These are phyloP conservation scores for Scortum barcoo DNA, from an alignment of 2,113 vertebrate species.

Conservation along the genomic window DNA sequence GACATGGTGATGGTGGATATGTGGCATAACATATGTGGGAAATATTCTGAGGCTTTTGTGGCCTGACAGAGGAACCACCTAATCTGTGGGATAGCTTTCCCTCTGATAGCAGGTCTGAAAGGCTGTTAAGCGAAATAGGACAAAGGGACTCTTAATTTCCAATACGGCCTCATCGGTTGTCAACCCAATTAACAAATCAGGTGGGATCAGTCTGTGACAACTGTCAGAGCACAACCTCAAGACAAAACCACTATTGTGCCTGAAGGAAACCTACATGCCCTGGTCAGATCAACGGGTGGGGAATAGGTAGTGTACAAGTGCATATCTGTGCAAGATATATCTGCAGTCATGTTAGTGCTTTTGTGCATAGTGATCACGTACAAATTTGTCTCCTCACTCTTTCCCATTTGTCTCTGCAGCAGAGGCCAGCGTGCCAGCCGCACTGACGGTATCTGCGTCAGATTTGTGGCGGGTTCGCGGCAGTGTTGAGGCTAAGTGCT, in stretches of 20 bases:
- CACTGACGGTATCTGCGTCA: conserved; percentile 37
- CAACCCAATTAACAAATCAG: conserved; percentile 80
- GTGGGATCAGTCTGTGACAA: conserved; percentile 79
- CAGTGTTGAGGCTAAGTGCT: conserved; percentile 74
- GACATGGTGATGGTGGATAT: conserved; percentile 67
- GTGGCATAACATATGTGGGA: conserved; percentile 81
- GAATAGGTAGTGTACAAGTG: conserved; percentile 52
- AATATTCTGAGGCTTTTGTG: conserved; percentile 78
- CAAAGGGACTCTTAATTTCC: conserved; percentile 80
- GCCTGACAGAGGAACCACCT: conserved; percentile 67
- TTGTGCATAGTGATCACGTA: not conserved
- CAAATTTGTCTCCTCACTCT: not conserved
- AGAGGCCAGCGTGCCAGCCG: conserved; percentile 29
- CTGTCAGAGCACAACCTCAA: conserved; percentile 78
- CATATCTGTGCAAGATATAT: conserved; percentile 13
- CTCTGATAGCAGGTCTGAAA: conserved; percentile 75
- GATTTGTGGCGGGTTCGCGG: conserved; percentile 34
- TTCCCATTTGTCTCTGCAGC: not conserved
- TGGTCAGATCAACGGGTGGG: conserved; percentile 47
- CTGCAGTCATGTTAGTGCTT: not conserved
- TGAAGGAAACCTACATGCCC: conserved; percentile 71
- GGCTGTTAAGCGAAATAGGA: conserved; percentile 72
- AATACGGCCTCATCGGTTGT: conserved; percentile 77
- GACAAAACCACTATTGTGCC: conserved; percentile 77
- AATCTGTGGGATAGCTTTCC: conserved; percentile 76